These are phyloP conservation scores for Chymomyza costata DNA, from an alignment of 1,140 invertebrate species.

Conservation along the genomic window DNA sequence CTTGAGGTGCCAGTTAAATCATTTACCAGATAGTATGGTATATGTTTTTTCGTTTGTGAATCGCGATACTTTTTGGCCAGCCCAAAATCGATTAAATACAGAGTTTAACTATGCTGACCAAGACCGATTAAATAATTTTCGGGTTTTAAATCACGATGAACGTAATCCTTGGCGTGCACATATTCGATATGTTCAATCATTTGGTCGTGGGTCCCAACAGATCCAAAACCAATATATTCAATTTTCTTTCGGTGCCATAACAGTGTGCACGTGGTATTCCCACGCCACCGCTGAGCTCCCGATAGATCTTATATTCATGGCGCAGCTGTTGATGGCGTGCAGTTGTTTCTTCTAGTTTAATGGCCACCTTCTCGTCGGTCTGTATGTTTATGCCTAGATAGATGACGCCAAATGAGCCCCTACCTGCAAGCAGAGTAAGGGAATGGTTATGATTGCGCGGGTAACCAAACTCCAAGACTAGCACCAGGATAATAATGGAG, in stretches of 20 bases:
- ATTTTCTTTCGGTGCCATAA: slow-evolving; percentile 91
- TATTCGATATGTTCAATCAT: slow-evolving; percentile 83
- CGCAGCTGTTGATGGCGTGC: slow-evolving; percentile 95
- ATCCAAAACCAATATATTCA: slow-evolving; percentile 97
- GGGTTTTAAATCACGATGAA: slow-evolving; percentile 94
- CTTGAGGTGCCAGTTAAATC: no score
- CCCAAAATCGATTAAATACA: no score
- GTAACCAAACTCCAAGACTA: no score
- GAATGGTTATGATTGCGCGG: no score
- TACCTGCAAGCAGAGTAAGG: no score
- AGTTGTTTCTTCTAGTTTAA: slow-evolving; percentile 91
- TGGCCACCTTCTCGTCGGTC: slow-evolving; percentile 97
- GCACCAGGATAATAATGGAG: no score
- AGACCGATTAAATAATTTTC: slow-evolving; percentile 98
- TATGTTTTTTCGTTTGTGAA: no score
- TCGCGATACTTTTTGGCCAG: no score
- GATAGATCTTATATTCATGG: slow-evolving; percentile 94
- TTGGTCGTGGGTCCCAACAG: slow-evolving; percentile 90
- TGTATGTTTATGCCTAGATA: slow-evolving; percentile 93
- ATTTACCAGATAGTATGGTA: no score
- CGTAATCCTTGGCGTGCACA: slow-evolving; percentile 94
- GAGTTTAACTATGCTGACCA: slow-evolving; percentile 92
- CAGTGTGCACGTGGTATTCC: slow-evolving; percentile 95
- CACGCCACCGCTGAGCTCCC: slow-evolving; percentile 86
- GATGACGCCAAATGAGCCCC: slow-evolving; percentile 98